Conservation (phyloP, 2,888 invertebrate species). For the Parochlus steinenii region DNA sequence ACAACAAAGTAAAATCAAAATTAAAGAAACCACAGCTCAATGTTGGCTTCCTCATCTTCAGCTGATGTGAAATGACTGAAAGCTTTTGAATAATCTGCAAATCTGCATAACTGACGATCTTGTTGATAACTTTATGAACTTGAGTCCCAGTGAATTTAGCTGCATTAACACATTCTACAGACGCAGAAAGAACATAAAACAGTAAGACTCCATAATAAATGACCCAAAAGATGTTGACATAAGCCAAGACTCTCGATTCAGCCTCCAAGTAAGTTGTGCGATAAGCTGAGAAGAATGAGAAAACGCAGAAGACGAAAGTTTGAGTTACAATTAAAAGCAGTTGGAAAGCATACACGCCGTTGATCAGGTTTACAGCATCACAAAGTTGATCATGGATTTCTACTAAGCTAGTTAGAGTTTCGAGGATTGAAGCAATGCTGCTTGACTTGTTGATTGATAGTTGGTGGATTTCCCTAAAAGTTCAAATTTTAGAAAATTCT, state of each 20-base stretch:
- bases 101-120: background rate
- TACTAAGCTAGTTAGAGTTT: conserved; percentile 5
- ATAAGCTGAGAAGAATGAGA: conserved; percentile 8
- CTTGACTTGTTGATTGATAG: background rate
- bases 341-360: conserved; percentile 6
- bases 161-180: conserved; percentile 2
- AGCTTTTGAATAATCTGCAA: conserved; percentile 7
- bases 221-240: conserved; percentile 4
- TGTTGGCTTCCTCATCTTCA: conserved; percentile 4
- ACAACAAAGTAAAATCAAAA: conserved; percentile 7
- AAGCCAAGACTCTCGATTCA: background rate
- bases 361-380: conserved; percentile 1
- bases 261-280: conserved; percentile 1
- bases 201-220: background rate
- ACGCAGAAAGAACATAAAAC: background rate
- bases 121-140: conserved; percentile 9
- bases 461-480: conserved; percentile 8
- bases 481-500: too few relatives aligned
- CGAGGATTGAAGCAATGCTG: background rate
- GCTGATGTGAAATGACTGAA: conserved; percentile 8
- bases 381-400: conserved; percentile 8
- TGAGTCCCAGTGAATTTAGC: conserved; percentile 5
- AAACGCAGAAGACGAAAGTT: conserved; percentile 7
- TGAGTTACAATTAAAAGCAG: conserved; percentile 7
- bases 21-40: conserved; percentile 5